Evolutionary conservation across 2,797 vertebrate genomes (phyloP).

Genomic region (Sebastes miniatus): DNA sequence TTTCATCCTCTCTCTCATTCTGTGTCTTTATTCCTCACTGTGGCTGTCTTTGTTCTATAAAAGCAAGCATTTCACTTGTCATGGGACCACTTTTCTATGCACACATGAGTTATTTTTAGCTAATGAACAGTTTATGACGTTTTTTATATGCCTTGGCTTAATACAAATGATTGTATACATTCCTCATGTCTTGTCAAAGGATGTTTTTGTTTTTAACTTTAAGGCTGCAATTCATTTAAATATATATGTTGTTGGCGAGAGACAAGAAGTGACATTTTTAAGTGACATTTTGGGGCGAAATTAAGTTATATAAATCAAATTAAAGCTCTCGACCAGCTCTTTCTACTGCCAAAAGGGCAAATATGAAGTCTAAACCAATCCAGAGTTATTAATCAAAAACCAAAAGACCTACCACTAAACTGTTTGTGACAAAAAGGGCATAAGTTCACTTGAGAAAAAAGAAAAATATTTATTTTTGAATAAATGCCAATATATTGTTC

Average conservation of each 20-base stretch:
- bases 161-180: not conserved
- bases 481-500: no score
- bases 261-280: no score
- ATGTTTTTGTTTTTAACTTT: not conserved
- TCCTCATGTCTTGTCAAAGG: not conserved
- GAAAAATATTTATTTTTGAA: no score
- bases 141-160: not conserved
- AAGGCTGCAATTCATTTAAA: not conserved
- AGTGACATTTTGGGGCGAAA: no score
- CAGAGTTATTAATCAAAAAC: no score
- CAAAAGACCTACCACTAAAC: no score
- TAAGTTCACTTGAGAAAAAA: fast-evolving
- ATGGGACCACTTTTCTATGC: slow-evolving; percentile 22
- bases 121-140: not conserved
- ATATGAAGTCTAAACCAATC: no score
- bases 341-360: fast-evolving
- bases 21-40: slow-evolving; percentile 6
- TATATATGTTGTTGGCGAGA: not conserved
- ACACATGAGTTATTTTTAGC: not conserved
- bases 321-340: no score
- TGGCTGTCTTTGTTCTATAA: slow-evolving; percentile 40
- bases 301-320: no score
- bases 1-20: slow-evolving; percentile 10
- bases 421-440: fast-evolving
- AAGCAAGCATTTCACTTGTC: slow-evolving; percentile 25